Evolutionary conservation across 2,888 invertebrate genomes (phyloP).

Genomic region (Ischnura elegans): DNA sequence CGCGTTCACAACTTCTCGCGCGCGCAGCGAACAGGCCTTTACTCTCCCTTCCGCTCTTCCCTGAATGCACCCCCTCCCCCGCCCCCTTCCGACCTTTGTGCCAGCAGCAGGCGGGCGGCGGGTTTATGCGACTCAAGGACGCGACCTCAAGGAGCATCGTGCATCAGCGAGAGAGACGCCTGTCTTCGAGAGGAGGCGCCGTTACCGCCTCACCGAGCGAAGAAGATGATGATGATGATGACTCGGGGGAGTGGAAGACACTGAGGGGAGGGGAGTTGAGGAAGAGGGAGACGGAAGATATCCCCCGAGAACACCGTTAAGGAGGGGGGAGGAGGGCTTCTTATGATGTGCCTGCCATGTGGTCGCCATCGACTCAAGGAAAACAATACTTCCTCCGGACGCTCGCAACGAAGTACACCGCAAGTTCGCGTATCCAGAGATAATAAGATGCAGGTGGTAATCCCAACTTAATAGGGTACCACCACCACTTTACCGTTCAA

Average conservation of each 20-base stretch:
- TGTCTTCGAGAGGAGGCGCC: background rate
- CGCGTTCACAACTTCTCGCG: too few relatives aligned
- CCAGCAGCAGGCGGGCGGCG: conserved; percentile 34
- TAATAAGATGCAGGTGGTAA: background rate
- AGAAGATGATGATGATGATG: background rate
- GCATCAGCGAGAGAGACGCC: background rate
- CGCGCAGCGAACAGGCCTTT: background rate
- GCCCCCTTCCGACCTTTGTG: conserved; percentile 9
- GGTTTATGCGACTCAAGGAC: conserved; percentile 36
- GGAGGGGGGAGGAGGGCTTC: background rate
- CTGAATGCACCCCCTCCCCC: background rate
- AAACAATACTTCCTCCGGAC: background rate
- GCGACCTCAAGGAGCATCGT: conserved; percentile 52
- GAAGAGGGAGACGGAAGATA: background rate
- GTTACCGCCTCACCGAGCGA: background rate
- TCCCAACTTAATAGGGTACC: background rate
- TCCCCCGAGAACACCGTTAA: background rate
- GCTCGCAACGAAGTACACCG: background rate
- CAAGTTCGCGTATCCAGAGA: background rate
- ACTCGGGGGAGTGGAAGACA: background rate
- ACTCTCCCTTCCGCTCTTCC: background rate
- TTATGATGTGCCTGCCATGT: background rate
- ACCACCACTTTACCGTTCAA: too few relatives aligned
- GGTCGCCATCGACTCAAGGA: background rate
- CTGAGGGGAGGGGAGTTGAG: background rate